phyloP scores from a whole-genome alignment of 2,888 invertebrate species.

The Caenorhabditis sp. region DNA sequence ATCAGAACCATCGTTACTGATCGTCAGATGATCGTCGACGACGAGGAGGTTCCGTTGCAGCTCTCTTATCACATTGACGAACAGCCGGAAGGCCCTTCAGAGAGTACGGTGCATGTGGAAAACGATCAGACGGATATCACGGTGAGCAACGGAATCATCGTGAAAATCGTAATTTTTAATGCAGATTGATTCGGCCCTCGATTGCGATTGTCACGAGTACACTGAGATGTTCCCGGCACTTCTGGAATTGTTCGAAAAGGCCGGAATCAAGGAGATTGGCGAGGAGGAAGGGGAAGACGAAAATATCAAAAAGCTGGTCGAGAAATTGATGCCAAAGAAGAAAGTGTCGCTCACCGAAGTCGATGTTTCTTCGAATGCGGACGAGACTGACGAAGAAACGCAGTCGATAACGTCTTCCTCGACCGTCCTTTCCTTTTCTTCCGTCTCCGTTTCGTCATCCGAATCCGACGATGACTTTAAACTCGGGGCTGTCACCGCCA shows the following conservation, averaged over 20 bases:
- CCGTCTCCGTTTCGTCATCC: neutral
- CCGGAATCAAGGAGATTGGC: conserved; percentile 20
- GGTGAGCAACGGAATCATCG: neutral
- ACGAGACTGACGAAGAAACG: conserved; percentile 25
- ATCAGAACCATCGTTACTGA: conserved; percentile 24
- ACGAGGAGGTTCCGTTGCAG: conserved; percentile 33
- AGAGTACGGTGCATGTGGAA: neutral
- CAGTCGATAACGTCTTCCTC: conserved; percentile 27
- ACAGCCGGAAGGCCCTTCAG: neutral
- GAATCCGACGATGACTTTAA: conserved; percentile 12
- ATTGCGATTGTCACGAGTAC: conserved; percentile 31
- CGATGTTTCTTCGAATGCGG: conserved; percentile 23
- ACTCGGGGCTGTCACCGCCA: neutral
- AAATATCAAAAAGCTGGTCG: neutral
- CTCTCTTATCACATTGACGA: conserved; percentile 22
- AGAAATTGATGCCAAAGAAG: too few relatives aligned
- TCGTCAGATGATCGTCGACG: conserved; percentile 22
- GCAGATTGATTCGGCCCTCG: conserved; percentile 13
- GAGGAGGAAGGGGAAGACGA: neutral
- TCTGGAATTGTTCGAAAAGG: conserved; percentile 26
- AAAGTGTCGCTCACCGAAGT: conserved; percentile 1
- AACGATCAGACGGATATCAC: conserved; percentile 29
- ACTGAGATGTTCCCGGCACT: conserved; percentile 49
- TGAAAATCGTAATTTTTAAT: neutral
- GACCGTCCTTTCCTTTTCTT: conserved; percentile 13